Evolutionary conservation across 2,888 invertebrate genomes (phyloP).

Genomic region (Drosophila melanosoma): DNA sequence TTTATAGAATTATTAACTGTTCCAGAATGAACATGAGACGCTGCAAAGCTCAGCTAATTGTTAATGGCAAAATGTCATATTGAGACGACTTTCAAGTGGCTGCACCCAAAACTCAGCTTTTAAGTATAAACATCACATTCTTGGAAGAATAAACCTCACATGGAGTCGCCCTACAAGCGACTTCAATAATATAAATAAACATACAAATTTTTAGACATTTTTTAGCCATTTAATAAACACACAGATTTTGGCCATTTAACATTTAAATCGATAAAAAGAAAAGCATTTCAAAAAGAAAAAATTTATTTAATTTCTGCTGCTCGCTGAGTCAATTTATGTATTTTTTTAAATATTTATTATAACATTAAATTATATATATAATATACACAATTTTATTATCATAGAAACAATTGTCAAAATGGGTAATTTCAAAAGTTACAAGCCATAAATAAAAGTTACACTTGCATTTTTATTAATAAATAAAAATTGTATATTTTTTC

Average conservation of each 20-base stretch:
- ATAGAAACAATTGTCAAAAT: conserved; percentile 23
- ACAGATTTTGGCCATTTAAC: background rate
- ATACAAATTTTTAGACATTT: no score
- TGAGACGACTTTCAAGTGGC: no score
- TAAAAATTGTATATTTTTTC: conserved; percentile 8
- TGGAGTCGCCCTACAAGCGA: no score
- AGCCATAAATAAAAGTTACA: no score
- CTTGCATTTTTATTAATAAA: conserved; percentile 4
- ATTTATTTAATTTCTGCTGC: background rate
- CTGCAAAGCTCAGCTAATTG: no score
- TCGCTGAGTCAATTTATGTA: background rate
- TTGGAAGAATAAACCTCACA: no score
- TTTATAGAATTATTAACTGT: background rate
- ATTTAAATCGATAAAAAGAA: background rate
- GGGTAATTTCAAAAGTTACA: background rate
- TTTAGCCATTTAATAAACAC: background rate
- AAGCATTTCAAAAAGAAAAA: background rate
- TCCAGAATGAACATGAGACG: no score
- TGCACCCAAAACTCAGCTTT: no score
- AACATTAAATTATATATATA: background rate
- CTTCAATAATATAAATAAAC: no score
- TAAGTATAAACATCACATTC: no score
- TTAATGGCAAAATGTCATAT: no score
- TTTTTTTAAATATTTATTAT: background rate
- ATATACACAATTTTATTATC: background rate